Conservation (phyloP, 2,797 vertebrate genomes). For the Eulemur albifrons region DNA sequence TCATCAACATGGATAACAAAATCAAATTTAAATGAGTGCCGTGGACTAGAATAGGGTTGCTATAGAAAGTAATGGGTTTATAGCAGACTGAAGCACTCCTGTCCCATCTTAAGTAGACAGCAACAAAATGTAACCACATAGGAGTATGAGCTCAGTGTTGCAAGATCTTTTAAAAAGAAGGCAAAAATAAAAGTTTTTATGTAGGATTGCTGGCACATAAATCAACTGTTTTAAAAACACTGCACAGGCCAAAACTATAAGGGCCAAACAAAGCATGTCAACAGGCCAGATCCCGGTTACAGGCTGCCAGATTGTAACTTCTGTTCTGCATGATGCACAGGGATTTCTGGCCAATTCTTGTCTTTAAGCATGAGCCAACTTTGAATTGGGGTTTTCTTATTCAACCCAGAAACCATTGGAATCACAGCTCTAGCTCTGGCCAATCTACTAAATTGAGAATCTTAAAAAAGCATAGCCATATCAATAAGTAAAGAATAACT, state of each 20-base stretch:
- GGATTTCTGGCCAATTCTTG: conserved; percentile 5
- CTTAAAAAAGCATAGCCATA: background rate
- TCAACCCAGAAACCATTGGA: conserved; percentile 47
- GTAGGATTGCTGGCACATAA: conserved; percentile 25
- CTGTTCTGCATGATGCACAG: background rate
- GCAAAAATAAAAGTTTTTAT: conserved; percentile 19
- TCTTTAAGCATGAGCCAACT: conserved; percentile 41
- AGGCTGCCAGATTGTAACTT: background rate
- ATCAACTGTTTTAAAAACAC: conserved; percentile 56
- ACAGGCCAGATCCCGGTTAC: background rate
- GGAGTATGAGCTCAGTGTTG: background rate
- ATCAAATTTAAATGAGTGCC: background rate
- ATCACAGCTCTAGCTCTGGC: background rate
- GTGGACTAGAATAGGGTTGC: background rate
- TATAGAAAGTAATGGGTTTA: background rate
- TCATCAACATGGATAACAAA: conserved; percentile 8
- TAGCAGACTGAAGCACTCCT: background rate
- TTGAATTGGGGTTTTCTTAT: conserved; percentile 48
- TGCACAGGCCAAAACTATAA: background rate
- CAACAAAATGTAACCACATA: background rate
- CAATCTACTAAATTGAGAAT: conserved; percentile 38
- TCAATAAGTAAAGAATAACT: conserved; percentile 18
- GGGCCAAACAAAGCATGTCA: background rate
- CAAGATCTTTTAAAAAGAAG: conserved; percentile 1
- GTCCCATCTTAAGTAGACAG: background rate